Evolutionary conservation across 2,888 invertebrate species (phyloP).

Genomic region (Caradrina clavipalpis): DNA sequence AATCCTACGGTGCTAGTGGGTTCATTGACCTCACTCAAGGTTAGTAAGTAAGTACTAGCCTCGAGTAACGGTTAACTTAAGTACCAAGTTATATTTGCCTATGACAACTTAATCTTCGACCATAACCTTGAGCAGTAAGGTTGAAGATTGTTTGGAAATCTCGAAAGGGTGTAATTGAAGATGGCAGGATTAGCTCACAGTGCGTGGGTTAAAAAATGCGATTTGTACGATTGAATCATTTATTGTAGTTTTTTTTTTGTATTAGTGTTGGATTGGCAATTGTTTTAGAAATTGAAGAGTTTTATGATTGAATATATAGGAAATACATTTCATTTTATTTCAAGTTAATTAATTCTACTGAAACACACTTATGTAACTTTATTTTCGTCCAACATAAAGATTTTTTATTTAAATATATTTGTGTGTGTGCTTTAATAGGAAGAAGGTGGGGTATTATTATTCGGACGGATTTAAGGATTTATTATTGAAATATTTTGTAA

Average conservation of each 20-base stretch:
- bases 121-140: conserved; percentile 19
- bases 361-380: no score
- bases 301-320: no score
- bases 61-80: conserved; percentile 61
- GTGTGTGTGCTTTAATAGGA: no score
- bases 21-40: conserved; percentile 72
- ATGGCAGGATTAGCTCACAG: conserved; percentile 36
- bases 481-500: no score
- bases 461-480: no score
- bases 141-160: conserved; percentile 19
- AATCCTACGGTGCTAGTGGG: conserved; percentile 34
- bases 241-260: conserved; percentile 18
- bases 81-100: conserved; percentile 39
- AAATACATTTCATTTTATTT: no score
- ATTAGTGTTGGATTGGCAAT: conserved; percentile 3
- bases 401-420: no score
- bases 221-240: conserved; percentile 32
- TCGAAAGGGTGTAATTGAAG: not conserved
- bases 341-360: no score
- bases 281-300: conserved; percentile 12
- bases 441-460: no score
- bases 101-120: conserved; percentile 7
- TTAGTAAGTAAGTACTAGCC: conserved; percentile 54
- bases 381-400: no score
- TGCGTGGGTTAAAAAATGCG: conserved; percentile 24